A percentile compares a stretch with the other conserved stretches of the same genome.
Conservation (phyloP, 2,113 vertebrate species). For the Rhadina sibilatrix region DNA sequence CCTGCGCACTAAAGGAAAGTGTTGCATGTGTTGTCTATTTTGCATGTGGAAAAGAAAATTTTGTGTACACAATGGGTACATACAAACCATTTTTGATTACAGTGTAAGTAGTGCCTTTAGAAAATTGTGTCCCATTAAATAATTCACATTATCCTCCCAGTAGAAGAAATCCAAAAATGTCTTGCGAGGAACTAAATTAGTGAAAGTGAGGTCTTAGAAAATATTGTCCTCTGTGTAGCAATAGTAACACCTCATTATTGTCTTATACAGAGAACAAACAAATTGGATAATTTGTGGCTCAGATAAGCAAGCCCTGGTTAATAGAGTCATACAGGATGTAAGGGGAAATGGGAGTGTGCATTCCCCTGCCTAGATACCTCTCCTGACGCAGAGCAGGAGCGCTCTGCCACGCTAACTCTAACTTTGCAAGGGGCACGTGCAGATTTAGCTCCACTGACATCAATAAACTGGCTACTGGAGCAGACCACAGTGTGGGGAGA, state of each 20-base stretch:
- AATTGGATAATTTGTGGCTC: neutral
- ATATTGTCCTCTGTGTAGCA: constrained; percentile 7
- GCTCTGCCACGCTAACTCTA: neutral
- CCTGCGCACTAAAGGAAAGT: neutral
- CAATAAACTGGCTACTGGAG: neutral
- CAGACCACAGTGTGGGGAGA: neutral
- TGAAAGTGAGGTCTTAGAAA: neutral
- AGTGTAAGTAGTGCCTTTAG: neutral
- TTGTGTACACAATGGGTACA: neutral
- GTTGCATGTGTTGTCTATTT: neutral
- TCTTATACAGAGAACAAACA: neutral
- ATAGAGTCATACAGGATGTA: neutral
- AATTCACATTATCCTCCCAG: neutral
- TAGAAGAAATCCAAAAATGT: neutral
- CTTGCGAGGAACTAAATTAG: constrained; percentile 11
- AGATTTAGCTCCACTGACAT: neutral
- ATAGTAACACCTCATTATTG: neutral
- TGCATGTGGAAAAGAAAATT: neutral
- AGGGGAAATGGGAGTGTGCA: neutral
- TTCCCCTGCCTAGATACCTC: neutral
- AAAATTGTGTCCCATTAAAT: constrained; percentile 25
- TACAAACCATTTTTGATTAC: neutral
- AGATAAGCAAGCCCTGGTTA: neutral
- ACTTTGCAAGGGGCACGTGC: neutral
- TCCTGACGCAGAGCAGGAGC: accelerated